Evolutionary conservation across 2,888 invertebrate species (phyloP), one percentile per base, ranked within the genome.

Genomic region (Cosmorhoe ocellata): DNA sequence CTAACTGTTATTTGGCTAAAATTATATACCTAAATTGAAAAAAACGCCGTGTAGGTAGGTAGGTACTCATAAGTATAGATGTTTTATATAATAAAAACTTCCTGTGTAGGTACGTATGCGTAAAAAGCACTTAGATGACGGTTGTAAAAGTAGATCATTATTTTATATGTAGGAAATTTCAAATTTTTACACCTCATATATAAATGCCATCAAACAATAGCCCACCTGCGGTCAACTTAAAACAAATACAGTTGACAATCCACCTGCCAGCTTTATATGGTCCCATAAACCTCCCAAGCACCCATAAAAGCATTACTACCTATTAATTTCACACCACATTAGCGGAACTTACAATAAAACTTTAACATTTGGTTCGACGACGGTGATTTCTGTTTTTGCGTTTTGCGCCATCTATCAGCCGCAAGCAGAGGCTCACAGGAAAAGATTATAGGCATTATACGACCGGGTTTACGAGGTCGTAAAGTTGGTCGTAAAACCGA

Each of bases 241-340:
- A 86, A 86, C 83, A 86, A 87, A 85, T 77, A 81, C 73, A 60
- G 64, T 63, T 63, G 65, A 73, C 78, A 73, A 75, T 76, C 76
- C 82, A 84, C 85, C 86, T 84, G 81, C 71, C 73, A 74, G 68
- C 65, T 74, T 72, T 87, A 89, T 86, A 88, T 82, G 80, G 66
- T 76, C 76, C 84, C 74, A 89, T 89, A 88, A 90, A 90, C 75
- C 74, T 72, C 75, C 79, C 76, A 81, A 86, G 87, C 77, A 80
- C 79, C 88, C 84, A 87, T 90, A 89, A 90, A 89, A 78, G 81
- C 79, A 87, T 89, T 89, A 90, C 86, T 84, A 84, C 87, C 90
- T 89, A 90, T 90, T 89, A 89, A 90, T 90, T 89, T 90, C 86
- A 89, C 90, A 90, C 87, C 85, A 82, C 86, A 90, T 90, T 90